phyloP scores from a whole-genome alignment of 2,797 vertebrate species.

The Gymnodraco acuticeps region DNA sequence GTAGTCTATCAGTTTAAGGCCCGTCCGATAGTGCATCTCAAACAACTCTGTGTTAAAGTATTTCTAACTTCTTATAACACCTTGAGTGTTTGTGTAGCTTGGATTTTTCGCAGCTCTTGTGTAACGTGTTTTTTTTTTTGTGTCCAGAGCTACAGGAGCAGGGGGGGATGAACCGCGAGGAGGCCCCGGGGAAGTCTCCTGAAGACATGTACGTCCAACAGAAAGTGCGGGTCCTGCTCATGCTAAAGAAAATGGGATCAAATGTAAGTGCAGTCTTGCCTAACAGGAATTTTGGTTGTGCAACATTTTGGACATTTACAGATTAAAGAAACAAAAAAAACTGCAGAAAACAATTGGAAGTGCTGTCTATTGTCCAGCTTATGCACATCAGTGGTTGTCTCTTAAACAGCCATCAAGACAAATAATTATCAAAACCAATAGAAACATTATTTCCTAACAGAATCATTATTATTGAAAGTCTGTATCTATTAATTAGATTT shows the following conservation, averaged over 20 bases:
- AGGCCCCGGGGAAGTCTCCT: slow-evolving; percentile 97
- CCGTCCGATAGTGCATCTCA: background rate
- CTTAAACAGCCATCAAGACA: background rate
- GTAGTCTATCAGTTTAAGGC: background rate
- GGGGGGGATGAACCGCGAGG: slow-evolving; percentile 99
- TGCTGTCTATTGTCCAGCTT: background rate
- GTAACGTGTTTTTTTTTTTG: slow-evolving; percentile 55
- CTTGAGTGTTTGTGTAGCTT: slow-evolving; percentile 13
- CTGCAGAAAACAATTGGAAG: background rate
- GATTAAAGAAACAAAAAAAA: background rate
- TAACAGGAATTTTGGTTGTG: background rate
- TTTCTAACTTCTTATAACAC: slow-evolving; percentile 6
- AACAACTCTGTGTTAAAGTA: background rate
- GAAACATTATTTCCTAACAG: background rate
- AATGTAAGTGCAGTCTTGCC: slow-evolving; percentile 88
- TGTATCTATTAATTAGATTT: background rate
- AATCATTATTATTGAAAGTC: background rate
- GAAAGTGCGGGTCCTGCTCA: slow-evolving; percentile 98
- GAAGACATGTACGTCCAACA: slow-evolving; percentile 99
- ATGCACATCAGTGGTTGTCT: background rate
- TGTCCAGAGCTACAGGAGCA: slow-evolving; percentile 89
- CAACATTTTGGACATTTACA: background rate
- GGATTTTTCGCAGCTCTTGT: slow-evolving; percentile 27
- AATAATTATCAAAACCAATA: no score
- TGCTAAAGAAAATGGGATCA: slow-evolving; percentile 99